phyloP scores from a whole-genome alignment of 1,140 invertebrate species.

The Drosophila neocordata region DNA sequence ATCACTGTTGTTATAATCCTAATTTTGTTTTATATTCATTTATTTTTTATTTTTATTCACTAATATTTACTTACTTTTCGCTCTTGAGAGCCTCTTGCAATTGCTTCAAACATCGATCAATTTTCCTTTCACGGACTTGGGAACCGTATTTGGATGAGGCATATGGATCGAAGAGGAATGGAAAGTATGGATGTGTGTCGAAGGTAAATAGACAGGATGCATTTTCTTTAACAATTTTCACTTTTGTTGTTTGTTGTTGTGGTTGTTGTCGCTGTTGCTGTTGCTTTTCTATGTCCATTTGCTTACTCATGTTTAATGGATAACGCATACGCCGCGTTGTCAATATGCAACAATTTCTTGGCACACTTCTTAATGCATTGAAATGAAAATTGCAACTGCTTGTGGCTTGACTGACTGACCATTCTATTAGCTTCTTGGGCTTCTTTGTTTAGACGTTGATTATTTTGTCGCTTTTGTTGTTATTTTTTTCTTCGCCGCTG shows the following conservation, averaged over 20 bases:
- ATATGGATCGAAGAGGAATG: slow-evolving; percentile 55
- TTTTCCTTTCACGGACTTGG: slow-evolving; percentile 72
- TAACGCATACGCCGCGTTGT: slow-evolving; percentile 51
- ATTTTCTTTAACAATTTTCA: not conserved
- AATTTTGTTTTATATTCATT: too few relatives aligned
- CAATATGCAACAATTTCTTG: not conserved
- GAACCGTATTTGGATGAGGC: slow-evolving; percentile 69
- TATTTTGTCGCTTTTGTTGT: slow-evolving; percentile 36
- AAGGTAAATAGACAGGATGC: slow-evolving; percentile 46
- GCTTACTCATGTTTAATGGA: slow-evolving; percentile 16
- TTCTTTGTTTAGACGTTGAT: slow-evolving; percentile 41
- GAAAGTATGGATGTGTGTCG: slow-evolving; percentile 59
- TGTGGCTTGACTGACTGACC: slow-evolving; percentile 61
- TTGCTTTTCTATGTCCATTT: slow-evolving; percentile 15
- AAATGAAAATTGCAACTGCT: slow-evolving; percentile 51
- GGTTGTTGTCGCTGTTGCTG: not conserved
- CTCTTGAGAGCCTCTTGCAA: slow-evolving; percentile 60
- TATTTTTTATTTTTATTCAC: too few relatives aligned
- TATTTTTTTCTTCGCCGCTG: slow-evolving; percentile 2
- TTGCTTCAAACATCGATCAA: slow-evolving; percentile 73
- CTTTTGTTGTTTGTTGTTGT: slow-evolving; percentile 1
- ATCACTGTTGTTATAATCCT: too few relatives aligned
- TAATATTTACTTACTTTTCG: slow-evolving; percentile 46
- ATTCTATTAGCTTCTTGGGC: slow-evolving; percentile 27
- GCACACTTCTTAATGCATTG: slow-evolving; percentile 50